These are phyloP conservation scores for Nephila pilipes DNA, from an alignment of 1,140 invertebrate genomes.

Conservation along the genomic window DNA sequence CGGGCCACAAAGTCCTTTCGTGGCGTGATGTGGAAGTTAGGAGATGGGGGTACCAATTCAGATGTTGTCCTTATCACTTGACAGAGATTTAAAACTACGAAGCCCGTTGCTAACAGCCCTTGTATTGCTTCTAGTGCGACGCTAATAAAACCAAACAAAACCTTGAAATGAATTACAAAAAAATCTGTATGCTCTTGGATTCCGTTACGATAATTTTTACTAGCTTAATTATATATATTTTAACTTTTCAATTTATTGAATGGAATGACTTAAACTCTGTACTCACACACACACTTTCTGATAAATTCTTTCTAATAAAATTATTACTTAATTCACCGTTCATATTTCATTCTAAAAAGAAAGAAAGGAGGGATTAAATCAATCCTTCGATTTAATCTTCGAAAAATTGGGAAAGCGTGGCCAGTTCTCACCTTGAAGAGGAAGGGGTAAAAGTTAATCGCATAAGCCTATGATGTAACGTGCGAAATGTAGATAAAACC, in stretches of 20 bases:
- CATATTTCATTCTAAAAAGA: background rate
- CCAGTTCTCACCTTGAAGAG: background rate
- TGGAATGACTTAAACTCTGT: conserved; percentile 34
- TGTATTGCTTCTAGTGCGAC: too few species aligned
- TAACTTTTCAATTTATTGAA: background rate
- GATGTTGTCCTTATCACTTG: too few species aligned
- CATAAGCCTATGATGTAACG: background rate
- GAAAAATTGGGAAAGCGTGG: background rate
- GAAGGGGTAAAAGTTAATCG: background rate
- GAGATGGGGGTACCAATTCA: too few species aligned
- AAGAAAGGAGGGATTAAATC: background rate
- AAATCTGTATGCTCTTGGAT: too few species aligned
- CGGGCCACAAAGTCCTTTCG: too few species aligned
- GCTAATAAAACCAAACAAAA: too few species aligned
- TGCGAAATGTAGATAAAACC: conserved; percentile 21
- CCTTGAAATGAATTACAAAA: too few species aligned
- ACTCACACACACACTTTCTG: background rate
- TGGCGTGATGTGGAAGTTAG: too few species aligned
- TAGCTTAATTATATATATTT: background rate
- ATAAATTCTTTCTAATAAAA: background rate
- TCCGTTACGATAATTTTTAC: background rate
- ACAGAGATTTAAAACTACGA: too few species aligned
- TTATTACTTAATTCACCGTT: background rate
- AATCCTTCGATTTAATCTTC: background rate
- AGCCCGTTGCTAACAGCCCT: too few species aligned